Conservation (phyloP, 2,888 invertebrate species). For the Epinotia brunnichana region DNA sequence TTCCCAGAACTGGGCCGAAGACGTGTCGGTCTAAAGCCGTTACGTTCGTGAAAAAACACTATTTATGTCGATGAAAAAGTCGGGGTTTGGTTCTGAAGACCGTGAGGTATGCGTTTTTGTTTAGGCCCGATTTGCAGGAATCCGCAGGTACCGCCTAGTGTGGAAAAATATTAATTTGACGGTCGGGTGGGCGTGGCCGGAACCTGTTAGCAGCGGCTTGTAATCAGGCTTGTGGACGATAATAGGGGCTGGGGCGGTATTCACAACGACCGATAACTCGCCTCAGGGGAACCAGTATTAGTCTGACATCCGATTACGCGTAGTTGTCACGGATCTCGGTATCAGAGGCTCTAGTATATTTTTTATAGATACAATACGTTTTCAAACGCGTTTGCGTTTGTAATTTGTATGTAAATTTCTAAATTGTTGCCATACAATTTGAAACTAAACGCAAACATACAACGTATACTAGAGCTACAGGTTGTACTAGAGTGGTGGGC, state of each 20-base stretch:
- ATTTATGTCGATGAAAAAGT: conserved; percentile 82
- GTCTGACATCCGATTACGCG: too few species aligned
- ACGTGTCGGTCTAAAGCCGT: conserved; percentile 78
- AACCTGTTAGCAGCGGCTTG: conserved; percentile 53
- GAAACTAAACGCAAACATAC: too few species aligned
- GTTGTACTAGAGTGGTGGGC: too few species aligned
- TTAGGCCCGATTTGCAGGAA: conserved; percentile 75
- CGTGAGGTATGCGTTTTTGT: conserved; percentile 78
- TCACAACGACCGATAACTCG: too few species aligned
- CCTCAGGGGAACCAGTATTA: too few species aligned
- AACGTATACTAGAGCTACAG: too few species aligned
- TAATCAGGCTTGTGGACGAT: conserved; percentile 28
- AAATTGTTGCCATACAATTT: too few species aligned
- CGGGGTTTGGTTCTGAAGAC: conserved; percentile 74
- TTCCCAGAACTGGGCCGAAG: conserved; percentile 77
- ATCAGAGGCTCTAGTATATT: too few species aligned
- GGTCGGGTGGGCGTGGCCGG: conserved; percentile 63
- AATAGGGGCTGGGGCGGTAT: not conserved
- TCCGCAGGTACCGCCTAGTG: conserved; percentile 72
- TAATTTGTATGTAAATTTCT: too few species aligned
- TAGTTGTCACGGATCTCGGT: too few species aligned
- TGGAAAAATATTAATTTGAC: conserved; percentile 70
- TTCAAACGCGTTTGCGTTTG: too few species aligned
- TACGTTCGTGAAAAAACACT: conserved; percentile 80
- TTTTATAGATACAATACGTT: too few species aligned